Evolutionary conservation across 2,113 vertebrate genomes (phyloP).

Genomic region (Siniperca knerii): DNA sequence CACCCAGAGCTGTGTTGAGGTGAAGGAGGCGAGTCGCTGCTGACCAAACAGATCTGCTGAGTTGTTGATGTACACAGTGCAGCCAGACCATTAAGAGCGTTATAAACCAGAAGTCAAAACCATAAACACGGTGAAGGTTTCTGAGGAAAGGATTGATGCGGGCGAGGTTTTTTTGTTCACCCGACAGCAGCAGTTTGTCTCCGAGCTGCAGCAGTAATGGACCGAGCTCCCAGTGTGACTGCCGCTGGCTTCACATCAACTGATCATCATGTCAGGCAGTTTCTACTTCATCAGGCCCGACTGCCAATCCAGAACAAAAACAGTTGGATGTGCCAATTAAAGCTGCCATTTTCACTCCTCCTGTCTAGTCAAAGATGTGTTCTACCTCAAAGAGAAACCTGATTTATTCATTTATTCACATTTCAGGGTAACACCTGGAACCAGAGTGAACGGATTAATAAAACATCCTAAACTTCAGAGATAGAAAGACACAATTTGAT

Average conservation of each 20-base stretch:
- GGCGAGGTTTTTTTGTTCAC: conserved; percentile 9
- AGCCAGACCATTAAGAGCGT: conserved; percentile 21
- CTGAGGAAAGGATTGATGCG: conserved; percentile 23
- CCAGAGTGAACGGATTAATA: background rate
- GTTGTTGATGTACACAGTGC: background rate
- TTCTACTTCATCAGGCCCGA: conserved; percentile 43
- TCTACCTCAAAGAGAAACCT: conserved; percentile 43
- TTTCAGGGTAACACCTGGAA: conserved; percentile 51
- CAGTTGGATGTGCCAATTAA: conserved; percentile 62
- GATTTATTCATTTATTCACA: conserved; percentile 63
- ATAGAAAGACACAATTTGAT: conserved; percentile 6
- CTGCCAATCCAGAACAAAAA: conserved; percentile 58
- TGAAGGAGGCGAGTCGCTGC: conserved; percentile 7
- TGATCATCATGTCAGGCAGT: conserved; percentile 36
- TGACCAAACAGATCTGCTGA: conserved; percentile 7
- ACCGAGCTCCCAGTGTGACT: conserved; percentile 37
- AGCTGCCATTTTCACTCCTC: conserved; percentile 25
- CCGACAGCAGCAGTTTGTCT: conserved; percentile 63
- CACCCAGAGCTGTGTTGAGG: background rate
- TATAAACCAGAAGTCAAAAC: conserved; percentile 16
- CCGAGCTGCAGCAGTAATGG: conserved; percentile 40
- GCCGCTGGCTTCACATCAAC: conserved; percentile 31
- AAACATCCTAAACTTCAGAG: conserved; percentile 13
- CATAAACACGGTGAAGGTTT: conserved; percentile 18
- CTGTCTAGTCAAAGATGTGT: conserved; percentile 49